Conservation (phyloP, 2,113 vertebrate species). For the Nymphicus hollandicus region DNA sequence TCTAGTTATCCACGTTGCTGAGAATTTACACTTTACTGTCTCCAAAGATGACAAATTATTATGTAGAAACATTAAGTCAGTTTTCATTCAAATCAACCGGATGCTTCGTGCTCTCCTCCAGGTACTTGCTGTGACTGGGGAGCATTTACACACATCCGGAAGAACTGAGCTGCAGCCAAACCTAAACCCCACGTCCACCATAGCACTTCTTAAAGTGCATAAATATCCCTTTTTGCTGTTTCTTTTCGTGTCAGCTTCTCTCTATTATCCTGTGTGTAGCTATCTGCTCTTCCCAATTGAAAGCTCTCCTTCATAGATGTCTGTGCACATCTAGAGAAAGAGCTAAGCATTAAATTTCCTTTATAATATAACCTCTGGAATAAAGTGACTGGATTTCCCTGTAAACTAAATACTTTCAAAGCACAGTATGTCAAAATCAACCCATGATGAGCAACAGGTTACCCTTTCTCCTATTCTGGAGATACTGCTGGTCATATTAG, state of each 20-base stretch:
- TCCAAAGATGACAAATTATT: slow-evolving; percentile 6
- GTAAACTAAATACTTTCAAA: neutral
- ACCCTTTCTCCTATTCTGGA: neutral
- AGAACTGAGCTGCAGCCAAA: neutral
- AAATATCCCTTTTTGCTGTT: neutral
- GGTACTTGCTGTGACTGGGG: neutral
- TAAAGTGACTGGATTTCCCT: neutral
- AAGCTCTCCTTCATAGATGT: neutral
- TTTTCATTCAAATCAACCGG: neutral
- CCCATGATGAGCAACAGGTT: rapidly evolving
- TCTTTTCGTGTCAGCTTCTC: neutral
- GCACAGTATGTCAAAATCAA: neutral
- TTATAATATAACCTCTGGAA: neutral
- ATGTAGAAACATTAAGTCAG: neutral
- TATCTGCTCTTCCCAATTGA: neutral
- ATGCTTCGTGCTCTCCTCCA: neutral
- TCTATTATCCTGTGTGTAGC: neutral
- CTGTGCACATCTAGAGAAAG: neutral
- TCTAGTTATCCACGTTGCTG: neutral
- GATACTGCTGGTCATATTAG: neutral
- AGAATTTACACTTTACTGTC: neutral
- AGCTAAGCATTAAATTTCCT: neutral
- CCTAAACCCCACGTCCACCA: neutral
- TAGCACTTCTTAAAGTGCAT: rapidly evolving
- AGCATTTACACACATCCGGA: rapidly evolving